These are phyloP conservation scores for Cyrtodaria siliqua DNA, from an alignment of 2,888 invertebrate species.

Conservation along the genomic window DNA sequence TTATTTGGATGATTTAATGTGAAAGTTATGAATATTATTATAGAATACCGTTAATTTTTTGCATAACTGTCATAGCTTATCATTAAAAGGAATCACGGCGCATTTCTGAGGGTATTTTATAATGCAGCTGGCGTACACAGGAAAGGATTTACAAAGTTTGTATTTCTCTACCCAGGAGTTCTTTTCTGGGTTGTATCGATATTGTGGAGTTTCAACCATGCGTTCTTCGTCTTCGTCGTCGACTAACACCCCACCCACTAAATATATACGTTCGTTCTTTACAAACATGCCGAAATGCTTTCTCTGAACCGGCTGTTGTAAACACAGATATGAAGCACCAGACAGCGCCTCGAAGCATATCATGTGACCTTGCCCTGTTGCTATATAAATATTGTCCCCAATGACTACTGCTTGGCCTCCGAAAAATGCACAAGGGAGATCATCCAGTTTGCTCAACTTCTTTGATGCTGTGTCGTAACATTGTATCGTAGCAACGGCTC, in stretches of 20 bases:
- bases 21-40: too few species aligned
- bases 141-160: conserved; percentile 35
- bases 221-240: conserved; percentile 7
- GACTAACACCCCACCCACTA: conserved; percentile 52
- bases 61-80: conserved; percentile 7
- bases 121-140: conserved; percentile 49
- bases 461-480: conserved; percentile 37
- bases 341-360: conserved; percentile 47
- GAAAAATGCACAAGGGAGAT: conserved; percentile 50
- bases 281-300: conserved; percentile 58
- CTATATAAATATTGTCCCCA: conserved; percentile 47
- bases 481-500: conserved; percentile 45
- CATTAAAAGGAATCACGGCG: conserved; percentile 52
- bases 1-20: too few species aligned
- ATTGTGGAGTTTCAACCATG: conserved; percentile 19
- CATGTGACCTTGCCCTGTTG: conserved; percentile 61
- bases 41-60: too few species aligned
- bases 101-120: conserved; percentile 55
- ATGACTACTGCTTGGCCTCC: conserved; percentile 48
- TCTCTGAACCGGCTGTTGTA: conserved; percentile 44
- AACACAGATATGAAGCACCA: conserved; percentile 37
- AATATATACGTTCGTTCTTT: conserved; percentile 52
- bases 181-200: conserved; percentile 53
- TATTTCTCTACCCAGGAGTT: conserved; percentile 49
- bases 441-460: conserved; percentile 16